phyloP scores from a whole-genome alignment of 1,140 invertebrate species.

The Nautilus pompilius region DNA sequence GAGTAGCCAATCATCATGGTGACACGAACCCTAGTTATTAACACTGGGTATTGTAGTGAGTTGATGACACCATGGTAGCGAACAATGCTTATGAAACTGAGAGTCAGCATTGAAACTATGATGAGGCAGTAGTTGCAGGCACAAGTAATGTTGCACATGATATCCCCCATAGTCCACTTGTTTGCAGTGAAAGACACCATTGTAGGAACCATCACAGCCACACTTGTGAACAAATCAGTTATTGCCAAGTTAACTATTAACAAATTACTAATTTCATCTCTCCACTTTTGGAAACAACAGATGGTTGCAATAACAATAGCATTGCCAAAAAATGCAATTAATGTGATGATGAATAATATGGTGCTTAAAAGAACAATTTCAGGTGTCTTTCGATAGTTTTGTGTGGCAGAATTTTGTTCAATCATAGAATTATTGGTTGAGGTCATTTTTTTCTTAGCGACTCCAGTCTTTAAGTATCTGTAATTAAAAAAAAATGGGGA shows the following conservation, averaged over 20 bases:
- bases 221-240: slow-evolving; percentile 41
- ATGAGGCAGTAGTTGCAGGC: slow-evolving; percentile 51
- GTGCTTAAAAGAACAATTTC: slow-evolving; percentile 17
- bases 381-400: slow-evolving; percentile 5
- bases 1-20: slow-evolving; percentile 26
- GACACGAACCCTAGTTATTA: slow-evolving; percentile 26
- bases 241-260: slow-evolving; percentile 48
- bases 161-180: slow-evolving; percentile 21
- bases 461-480: too few species aligned
- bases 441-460: too few species aligned
- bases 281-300: slow-evolving; percentile 17
- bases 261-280: slow-evolving; percentile 37
- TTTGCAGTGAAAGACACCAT: slow-evolving; percentile 30
- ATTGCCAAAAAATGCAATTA: slow-evolving; percentile 40
- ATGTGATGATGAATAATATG: slow-evolving; percentile 25
- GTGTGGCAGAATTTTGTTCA: too few species aligned
- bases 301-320: slow-evolving; percentile 36
- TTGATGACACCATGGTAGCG: slow-evolving; percentile 42
- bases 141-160: slow-evolving; percentile 42
- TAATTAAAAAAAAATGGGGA: too few species aligned
- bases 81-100: slow-evolving; percentile 51
- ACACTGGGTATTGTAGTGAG: slow-evolving; percentile 35
- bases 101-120: slow-evolving; percentile 51
- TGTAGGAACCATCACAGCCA: slow-evolving; percentile 43
- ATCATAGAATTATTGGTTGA: too few species aligned